A percentile compares a stretch with the other conserved stretches of the same genome.
Conservation (phyloP, 2,888 invertebrate genomes). For the Agonopterix alstromeriana region DNA sequence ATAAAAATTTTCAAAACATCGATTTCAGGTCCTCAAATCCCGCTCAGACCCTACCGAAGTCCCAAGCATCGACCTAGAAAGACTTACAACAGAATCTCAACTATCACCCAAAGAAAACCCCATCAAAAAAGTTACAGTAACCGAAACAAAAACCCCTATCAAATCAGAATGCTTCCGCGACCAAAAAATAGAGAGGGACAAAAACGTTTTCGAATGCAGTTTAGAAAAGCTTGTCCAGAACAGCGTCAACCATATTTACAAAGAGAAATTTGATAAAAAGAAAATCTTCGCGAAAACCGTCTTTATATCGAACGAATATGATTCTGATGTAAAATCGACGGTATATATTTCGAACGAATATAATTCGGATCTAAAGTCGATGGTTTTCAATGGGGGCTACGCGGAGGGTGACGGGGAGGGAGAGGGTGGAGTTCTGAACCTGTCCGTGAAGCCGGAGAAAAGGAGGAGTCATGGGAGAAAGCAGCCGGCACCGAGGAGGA, state of each 20-base stretch:
- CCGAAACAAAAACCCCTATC: constrained; percentile 26
- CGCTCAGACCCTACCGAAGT: constrained; percentile 43
- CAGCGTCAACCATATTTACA: constrained; percentile 61
- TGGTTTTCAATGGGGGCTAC: constrained; percentile 21
- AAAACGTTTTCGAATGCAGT: constrained; percentile 53
- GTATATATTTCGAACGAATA: too few species aligned
- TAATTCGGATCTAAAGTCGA: constrained; percentile 25
- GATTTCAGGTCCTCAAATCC: constrained; percentile 40
- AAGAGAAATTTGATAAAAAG: constrained; percentile 33
- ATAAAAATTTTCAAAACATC: neutral
- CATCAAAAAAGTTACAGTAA: constrained; percentile 14
- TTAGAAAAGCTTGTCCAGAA: constrained; percentile 61
- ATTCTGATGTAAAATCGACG: constrained; percentile 4
- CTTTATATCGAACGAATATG: constrained; percentile 41
- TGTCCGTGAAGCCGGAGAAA: constrained; percentile 55
- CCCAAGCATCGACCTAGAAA: constrained; percentile 32
- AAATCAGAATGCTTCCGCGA: constrained; percentile 26
- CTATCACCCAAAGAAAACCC: constrained; percentile 11
- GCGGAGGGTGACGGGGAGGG: constrained; percentile 9
- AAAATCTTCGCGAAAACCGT: constrained; percentile 61
- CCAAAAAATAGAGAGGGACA: constrained; percentile 18
- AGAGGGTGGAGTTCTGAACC: constrained; percentile 45
- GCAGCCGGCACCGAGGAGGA: constrained; percentile 58
- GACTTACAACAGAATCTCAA: constrained; percentile 27
- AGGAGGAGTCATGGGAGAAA: constrained; percentile 60